Evolutionary conservation across 2,888 invertebrate genomes (phyloP).

Genomic region (Azorinus chamasolen): DNA sequence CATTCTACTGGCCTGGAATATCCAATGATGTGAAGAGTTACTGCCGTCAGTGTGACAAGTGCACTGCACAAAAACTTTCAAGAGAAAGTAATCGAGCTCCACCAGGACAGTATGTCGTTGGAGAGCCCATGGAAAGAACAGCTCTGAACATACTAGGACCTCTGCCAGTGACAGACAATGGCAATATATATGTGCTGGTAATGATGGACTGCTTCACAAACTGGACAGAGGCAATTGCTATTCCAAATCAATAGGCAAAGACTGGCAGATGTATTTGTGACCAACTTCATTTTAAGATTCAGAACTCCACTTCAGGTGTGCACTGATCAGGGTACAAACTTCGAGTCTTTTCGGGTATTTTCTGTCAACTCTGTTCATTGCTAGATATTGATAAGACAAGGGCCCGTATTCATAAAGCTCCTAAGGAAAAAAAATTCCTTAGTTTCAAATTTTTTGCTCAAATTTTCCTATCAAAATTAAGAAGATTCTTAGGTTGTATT

Average conservation of each 20-base stretch:
- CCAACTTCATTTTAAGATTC: constrained; percentile 53
- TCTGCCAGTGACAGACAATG: constrained; percentile 29
- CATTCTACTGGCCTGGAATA: constrained; percentile 22
- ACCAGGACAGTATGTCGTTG: constrained; percentile 29
- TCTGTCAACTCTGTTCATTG: no score
- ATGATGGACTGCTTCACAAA: constrained; percentile 42
- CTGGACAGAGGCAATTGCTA: constrained; percentile 47
- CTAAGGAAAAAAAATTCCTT: constrained; percentile 44
- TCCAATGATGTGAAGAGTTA: neutral
- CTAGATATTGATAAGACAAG: no score
- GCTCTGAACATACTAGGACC: constrained; percentile 63
- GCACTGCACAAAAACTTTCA: constrained; percentile 5
- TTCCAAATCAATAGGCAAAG: constrained; percentile 47
- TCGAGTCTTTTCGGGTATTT: constrained; percentile 37
- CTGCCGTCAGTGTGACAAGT: constrained; percentile 9
- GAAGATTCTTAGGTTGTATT: no score
- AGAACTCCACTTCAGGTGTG: constrained; percentile 46
- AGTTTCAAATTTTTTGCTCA: no score
- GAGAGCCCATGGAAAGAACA: constrained; percentile 63
- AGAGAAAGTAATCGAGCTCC: constrained; percentile 22
- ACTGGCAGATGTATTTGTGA: constrained; percentile 56
- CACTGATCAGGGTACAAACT: constrained; percentile 45
- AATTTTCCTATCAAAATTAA: no score
- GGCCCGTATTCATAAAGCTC: neutral
- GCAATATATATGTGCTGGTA: constrained; percentile 63